phyloP scores from a whole-genome alignment of 2,888 invertebrate species.

The Andrena fulva region DNA sequence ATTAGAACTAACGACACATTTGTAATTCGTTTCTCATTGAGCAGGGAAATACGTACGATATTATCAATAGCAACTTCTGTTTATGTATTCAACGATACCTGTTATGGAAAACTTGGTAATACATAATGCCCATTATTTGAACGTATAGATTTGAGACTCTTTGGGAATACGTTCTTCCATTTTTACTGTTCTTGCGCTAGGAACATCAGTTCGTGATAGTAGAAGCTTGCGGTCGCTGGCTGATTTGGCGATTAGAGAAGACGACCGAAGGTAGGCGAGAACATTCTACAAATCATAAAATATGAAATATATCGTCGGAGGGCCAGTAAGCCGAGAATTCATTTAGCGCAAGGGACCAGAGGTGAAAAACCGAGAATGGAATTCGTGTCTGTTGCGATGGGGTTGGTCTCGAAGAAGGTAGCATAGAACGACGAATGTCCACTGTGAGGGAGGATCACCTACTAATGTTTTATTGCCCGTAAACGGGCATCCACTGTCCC shows the following conservation, averaged over 20 bases:
- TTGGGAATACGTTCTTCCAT: background rate
- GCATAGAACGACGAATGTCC: conserved; percentile 47
- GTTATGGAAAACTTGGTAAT: no score
- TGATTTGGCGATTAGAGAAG: conserved; percentile 57
- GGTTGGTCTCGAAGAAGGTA: conserved; percentile 46
- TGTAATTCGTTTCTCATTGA: no score
- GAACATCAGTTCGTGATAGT: conserved; percentile 6
- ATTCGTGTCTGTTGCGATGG: conserved; percentile 46
- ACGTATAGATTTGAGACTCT: background rate
- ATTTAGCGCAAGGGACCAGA: conserved; percentile 47
- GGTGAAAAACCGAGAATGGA: conserved; percentile 43
- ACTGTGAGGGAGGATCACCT: conserved; percentile 68
- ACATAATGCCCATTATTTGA: background rate
- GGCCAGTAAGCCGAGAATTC: conserved; percentile 67
- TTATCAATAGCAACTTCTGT: no score
- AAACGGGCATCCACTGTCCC: conserved; percentile 49
- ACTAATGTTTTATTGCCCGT: conserved; percentile 82
- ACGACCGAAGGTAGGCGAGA: conserved; percentile 59
- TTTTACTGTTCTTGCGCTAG: conserved; percentile 9
- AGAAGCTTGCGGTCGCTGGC: conserved; percentile 30
- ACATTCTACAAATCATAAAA: conserved; percentile 82
- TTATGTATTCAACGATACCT: no score
- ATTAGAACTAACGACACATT: no score
- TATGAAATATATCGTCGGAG: conserved; percentile 78
- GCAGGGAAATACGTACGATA: no score